phyloP scores from a whole-genome alignment of 2,797 vertebrate species.

The Clamator glandarius region DNA sequence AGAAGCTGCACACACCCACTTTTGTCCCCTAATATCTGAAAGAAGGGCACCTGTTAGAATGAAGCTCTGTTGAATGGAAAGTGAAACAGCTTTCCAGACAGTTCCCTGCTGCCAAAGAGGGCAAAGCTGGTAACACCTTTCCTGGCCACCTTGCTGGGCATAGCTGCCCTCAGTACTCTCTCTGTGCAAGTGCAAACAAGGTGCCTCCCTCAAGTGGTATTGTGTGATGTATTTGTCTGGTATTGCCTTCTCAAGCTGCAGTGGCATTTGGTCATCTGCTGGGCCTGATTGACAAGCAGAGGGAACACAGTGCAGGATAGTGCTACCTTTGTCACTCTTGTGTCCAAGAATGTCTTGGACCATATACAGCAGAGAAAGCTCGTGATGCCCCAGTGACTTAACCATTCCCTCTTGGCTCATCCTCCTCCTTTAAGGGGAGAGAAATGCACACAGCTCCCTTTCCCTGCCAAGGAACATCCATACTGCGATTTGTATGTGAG shows the following conservation, averaged over 20 bases:
- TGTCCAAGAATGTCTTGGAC: neutral
- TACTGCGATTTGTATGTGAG: neutral
- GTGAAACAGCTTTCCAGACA: neutral
- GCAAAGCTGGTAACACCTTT: neutral
- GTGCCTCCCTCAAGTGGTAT: neutral
- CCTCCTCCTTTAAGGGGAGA: neutral
- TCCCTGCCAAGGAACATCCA: neutral
- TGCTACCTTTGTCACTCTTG: neutral
- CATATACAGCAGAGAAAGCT: neutral
- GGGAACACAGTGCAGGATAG: neutral
- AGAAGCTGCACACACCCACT: neutral
- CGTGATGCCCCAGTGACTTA: neutral
- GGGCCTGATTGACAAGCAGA: neutral
- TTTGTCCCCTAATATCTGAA: neutral
- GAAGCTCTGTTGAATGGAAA: neutral
- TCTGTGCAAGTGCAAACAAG: neutral
- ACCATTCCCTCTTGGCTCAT: neutral
- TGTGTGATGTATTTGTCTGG: neutral
- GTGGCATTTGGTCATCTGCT: neutral
- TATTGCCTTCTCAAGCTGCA: neutral
- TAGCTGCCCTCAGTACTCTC: neutral
- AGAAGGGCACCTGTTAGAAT: neutral
- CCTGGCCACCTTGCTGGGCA: neutral
- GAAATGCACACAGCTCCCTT: neutral
- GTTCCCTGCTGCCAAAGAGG: neutral